Conservation (phyloP, 1,140 invertebrate species). For the Triops cancriformis region DNA sequence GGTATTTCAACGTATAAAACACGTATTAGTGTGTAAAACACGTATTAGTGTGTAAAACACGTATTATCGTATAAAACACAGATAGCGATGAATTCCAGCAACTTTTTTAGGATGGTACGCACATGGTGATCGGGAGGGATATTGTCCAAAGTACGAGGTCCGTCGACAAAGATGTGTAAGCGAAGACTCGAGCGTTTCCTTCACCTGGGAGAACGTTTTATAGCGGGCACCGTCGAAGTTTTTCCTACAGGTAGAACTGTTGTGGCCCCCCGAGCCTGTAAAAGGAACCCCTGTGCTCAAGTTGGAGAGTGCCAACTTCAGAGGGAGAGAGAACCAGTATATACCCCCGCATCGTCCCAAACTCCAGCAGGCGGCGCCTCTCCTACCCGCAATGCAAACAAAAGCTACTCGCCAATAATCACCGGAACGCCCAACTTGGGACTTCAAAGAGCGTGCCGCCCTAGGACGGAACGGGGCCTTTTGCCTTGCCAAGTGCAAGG, state of each 20-base stretch:
- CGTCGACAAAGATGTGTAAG: not conserved
- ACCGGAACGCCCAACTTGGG: conserved; percentile 11
- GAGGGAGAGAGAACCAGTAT: not conserved
- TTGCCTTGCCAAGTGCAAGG: not conserved
- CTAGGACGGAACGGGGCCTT: not conserved
- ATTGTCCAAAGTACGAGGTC: not conserved
- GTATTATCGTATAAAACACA: too few relatives aligned
- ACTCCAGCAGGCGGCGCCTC: not conserved
- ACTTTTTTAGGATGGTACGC: not conserved
- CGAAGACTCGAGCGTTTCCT: not conserved
- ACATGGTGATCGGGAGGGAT: not conserved
- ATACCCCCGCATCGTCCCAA: not conserved
- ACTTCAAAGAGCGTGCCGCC: not conserved
- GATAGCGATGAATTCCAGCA: too few relatives aligned
- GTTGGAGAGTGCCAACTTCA: not conserved
- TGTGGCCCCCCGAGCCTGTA: not conserved
- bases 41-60: too few relatives aligned
- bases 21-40: too few relatives aligned
- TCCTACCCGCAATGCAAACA: conserved; percentile 10
- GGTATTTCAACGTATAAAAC: too few relatives aligned
- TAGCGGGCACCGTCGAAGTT: not conserved
- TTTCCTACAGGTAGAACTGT: not conserved
- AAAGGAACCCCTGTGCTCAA: not conserved
- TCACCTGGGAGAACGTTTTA: not conserved
- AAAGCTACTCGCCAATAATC: conserved; percentile 13